A percentile compares a stretch with the other conserved stretches of the same genome.
Evolutionary conservation across 2,113 vertebrate species (phyloP).

Genomic region (Vulpes lagopus): DNA sequence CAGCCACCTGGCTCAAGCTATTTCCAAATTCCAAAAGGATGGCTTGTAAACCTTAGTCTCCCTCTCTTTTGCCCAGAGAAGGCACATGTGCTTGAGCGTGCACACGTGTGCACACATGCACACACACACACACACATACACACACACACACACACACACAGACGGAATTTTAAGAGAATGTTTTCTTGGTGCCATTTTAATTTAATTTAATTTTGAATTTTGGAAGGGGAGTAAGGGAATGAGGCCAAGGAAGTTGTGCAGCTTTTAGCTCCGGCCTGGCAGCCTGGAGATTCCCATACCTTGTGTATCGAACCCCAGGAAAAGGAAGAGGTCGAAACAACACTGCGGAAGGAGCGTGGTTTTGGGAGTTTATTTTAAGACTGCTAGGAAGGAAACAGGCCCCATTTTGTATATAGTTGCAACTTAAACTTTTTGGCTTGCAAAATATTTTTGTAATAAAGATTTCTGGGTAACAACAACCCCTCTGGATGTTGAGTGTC

Average conservation of each 20-base stretch:
- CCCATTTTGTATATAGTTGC: constrained; percentile 85
- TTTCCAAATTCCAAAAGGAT: constrained; percentile 64
- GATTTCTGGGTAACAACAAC: constrained; percentile 82
- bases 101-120: neutral
- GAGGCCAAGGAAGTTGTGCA: constrained; percentile 35
- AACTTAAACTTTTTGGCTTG: constrained; percentile 86
- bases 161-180: constrained; percentile 41
- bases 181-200: constrained; percentile 74
- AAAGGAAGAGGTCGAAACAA: constrained; percentile 47
- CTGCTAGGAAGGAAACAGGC: constrained; percentile 81
- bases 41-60: constrained; percentile 6
- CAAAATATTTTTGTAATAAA: constrained; percentile 87
- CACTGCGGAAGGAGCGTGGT: constrained; percentile 61
- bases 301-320: constrained; percentile 68
- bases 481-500: constrained; percentile 5
- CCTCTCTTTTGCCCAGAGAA: constrained; percentile 38
- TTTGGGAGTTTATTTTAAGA: constrained; percentile 78
- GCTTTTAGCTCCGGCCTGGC: constrained; percentile 48
- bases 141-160: neutral
- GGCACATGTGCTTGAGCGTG: neutral
- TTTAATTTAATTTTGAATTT: constrained; percentile 66
- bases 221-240: constrained; percentile 26
- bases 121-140: neutral
- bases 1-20: constrained; percentile 44
- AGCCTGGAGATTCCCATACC: constrained; percentile 49